Evolutionary conservation across 64 coral and sea anemone genomes (phyloP), one percentile per base, ranked within the genome.

Genomic region (Hydrozoanthus tunicans): DNA sequence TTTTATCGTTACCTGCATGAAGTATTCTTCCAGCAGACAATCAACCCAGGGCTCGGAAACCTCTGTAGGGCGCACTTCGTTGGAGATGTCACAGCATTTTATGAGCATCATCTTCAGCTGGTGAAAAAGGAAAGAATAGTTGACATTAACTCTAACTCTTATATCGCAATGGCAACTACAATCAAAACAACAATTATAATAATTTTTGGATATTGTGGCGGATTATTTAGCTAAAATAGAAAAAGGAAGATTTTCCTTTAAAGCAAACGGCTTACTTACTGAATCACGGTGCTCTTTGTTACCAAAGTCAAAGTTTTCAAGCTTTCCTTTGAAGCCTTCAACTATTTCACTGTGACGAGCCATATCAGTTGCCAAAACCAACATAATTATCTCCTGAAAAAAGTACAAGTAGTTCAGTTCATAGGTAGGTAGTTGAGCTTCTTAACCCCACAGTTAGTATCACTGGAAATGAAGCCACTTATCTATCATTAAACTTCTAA

Each of bases 31-130:
- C 6, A 94, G 77, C 6, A 94, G 82, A 70, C 82, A 91, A 78
- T 88, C 93, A 1, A 86, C 93, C 93, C 93, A 94, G 3, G 82
- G 93, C 53, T 94, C 93, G 14, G 93, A 91, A 1, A 94, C 90
- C 57, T 94, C 93, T 58, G 70, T 91, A 0, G 90, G 90, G 5
- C 93, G 93, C 23, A 94, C 93, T 74, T 94, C 93, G 64, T 94
- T 94, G 8, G 93, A 94, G 77, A 94, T 89, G 23, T 94, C 93
- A 64, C 93, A 94, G 57, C 93, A 94, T 77, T 94, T 94, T 4
- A 94, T 94, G 4, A 94, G 83, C 70, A 94, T 94, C 90, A 88
- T 92, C 83, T 91, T 94, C 56, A 94, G 82, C 93, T 94, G 51
- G 27, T 67, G 55, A 26, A 60, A 43, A 80, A 54, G 4, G 6